Evolutionary conservation across 2,113 vertebrate genomes (phyloP).

Genomic region (Pao palembangensis): DNA sequence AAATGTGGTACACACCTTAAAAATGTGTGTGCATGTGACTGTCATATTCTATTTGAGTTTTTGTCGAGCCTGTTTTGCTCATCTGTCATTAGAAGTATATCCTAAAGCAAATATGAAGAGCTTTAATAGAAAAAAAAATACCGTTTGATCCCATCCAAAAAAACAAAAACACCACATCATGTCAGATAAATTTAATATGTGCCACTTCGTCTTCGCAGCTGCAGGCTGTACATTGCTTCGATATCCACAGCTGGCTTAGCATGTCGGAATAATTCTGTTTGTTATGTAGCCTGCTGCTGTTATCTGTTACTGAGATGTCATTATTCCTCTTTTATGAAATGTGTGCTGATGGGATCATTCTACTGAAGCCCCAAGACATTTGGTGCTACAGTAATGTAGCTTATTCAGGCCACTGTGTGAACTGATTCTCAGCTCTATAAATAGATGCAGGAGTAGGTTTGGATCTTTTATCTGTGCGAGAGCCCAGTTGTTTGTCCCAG

Average conservation of each 20-base stretch:
- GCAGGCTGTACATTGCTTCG: constrained; percentile 17
- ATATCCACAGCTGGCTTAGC: background rate
- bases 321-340: constrained; percentile 38
- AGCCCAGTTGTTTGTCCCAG: constrained; percentile 8
- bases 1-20: no score
- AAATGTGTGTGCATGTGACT: no score
- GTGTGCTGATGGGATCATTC: constrained; percentile 34
- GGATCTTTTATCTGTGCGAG: constrained; percentile 22
- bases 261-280: constrained; percentile 47
- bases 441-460: constrained; percentile 26
- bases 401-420: constrained; percentile 38
- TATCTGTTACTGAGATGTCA: constrained; percentile 36
- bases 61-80: no score
- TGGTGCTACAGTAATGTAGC: constrained; percentile 25
- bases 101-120: no score
- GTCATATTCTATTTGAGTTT: no score
- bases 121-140: background rate
- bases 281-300: constrained; percentile 34
- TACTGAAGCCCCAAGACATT: constrained; percentile 41
- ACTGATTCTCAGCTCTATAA: constrained; percentile 29
- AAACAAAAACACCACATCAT: background rate
- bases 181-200: constrained; percentile 14
- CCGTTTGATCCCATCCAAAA: background rate
- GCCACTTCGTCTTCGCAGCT: constrained; percentile 14
- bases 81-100: no score